Evolutionary conservation across 2,888 invertebrate species (phyloP).

Genomic region (Eilema griseolum): DNA sequence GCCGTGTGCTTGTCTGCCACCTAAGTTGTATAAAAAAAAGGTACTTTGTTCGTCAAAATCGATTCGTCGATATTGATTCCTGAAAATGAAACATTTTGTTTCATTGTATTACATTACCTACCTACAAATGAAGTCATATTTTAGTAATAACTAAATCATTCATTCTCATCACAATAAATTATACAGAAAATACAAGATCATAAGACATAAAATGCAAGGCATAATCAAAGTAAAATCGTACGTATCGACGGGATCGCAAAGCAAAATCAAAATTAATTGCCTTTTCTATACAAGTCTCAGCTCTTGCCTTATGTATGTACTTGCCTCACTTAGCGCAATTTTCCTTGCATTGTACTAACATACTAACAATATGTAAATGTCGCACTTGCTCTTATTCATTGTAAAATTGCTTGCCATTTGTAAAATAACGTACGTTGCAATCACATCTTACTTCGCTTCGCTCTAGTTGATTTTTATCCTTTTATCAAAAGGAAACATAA

Average conservation of each 20-base stretch:
- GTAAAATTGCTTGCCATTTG: not conserved
- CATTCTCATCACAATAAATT: too few species aligned
- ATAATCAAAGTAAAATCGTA: not conserved
- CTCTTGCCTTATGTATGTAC: too few species aligned
- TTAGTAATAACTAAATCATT: too few species aligned
- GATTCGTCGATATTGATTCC: too few species aligned
- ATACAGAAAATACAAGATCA: not conserved
- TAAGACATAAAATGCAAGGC: not conserved
- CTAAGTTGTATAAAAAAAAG: too few species aligned
- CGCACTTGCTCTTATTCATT: not conserved
- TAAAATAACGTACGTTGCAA: not conserved
- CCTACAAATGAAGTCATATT: too few species aligned
- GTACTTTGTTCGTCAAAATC: too few species aligned
- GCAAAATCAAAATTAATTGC: not conserved
- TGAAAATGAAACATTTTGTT: too few species aligned
- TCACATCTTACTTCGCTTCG: not conserved
- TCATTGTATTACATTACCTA: too few species aligned
- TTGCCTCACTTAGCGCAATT: not conserved
- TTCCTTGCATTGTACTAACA: not conserved
- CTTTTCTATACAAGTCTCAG: not conserved
- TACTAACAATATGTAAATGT: not conserved
- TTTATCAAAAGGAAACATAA: not conserved
- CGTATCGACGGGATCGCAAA: not conserved
- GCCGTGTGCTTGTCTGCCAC: too few species aligned
- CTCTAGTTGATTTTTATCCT: not conserved